Percentiles rank a stretch among this genome's conserved stretches.
phyloP scores from a whole-genome alignment of 2,797 vertebrate genomes.

The Myotis vivesi region DNA sequence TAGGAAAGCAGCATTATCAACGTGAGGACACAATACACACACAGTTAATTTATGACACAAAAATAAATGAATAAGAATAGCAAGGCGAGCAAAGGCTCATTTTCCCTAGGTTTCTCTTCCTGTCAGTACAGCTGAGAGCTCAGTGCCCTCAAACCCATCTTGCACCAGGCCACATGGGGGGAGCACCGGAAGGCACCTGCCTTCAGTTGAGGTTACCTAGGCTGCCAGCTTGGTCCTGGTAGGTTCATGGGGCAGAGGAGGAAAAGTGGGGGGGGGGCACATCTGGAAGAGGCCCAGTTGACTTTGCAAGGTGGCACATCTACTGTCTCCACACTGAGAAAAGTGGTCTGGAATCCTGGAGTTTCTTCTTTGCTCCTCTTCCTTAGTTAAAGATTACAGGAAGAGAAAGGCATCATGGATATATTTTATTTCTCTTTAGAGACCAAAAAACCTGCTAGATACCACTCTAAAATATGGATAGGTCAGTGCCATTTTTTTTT shows the following conservation, averaged over 20 bases:
- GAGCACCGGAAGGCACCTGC: no score
- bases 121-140: not conserved
- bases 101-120: no score
- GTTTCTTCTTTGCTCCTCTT: not conserved
- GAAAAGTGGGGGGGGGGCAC: not conserved
- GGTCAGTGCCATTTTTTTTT: not conserved
- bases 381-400: not conserved
- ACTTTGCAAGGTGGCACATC: fast-evolving
- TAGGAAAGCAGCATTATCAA: not conserved
- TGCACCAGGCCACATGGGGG: fast-evolving
- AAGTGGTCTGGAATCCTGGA: not conserved
- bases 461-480: not conserved
- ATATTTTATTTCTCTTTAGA: not conserved
- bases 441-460: fast-evolving
- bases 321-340: not conserved
- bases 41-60: not conserved
- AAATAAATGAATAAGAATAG: not conserved
- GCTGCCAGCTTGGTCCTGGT: not conserved
- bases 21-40: not conserved
- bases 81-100: not conserved
- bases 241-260: not conserved
- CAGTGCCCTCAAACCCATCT: no score
- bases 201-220: fast-evolving
- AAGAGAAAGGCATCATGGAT: not conserved
- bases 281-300: fast-evolving